These are phyloP conservation scores for Tribolium madens DNA, from an alignment of 1,140 invertebrate species.

Conservation along the genomic window DNA sequence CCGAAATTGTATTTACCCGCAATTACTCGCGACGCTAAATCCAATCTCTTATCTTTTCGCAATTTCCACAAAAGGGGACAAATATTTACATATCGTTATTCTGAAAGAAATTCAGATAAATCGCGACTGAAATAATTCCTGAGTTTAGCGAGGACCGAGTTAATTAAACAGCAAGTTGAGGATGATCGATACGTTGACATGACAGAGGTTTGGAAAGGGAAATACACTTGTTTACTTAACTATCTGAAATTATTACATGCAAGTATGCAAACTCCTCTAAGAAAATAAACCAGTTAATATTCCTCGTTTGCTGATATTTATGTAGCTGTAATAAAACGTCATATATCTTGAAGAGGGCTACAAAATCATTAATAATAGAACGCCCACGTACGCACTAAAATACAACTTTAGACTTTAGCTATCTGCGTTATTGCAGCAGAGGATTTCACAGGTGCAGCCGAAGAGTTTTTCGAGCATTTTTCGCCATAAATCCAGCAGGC, in stretches of 20 bases:
- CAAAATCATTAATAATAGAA: conserved; percentile 26
- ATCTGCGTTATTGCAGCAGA: background rate
- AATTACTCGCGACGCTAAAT: conserved; percentile 17
- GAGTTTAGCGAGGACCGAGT: background rate
- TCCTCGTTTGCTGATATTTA: conserved; percentile 30
- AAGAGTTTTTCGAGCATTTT: background rate
- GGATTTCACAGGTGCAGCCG: conserved; percentile 21
- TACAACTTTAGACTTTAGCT: conserved; percentile 33
- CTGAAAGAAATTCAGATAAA: conserved; percentile 14
- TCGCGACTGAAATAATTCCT: conserved; percentile 6
- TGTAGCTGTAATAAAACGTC: conserved; percentile 24
- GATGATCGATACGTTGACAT: conserved; percentile 4
- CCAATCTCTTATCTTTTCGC: conserved; percentile 7
- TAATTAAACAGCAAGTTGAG: conserved; percentile 7
- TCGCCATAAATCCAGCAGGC: too few species aligned
- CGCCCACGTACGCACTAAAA: conserved; percentile 22
- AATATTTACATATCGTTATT: conserved; percentile 37
- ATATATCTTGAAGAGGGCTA: conserved; percentile 33
- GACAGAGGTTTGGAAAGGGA: background rate
- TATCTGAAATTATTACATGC: conserved; percentile 3
- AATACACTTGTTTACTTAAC: conserved; percentile 10
- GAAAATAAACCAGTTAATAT: conserved; percentile 38
- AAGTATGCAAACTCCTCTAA: conserved; percentile 13
- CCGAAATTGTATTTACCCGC: conserved; percentile 1
- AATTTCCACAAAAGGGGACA: conserved; percentile 9